Base-by-base conservation (phyloP, 2,797 vertebrate species). In the Parambassis ranga region DNA sequence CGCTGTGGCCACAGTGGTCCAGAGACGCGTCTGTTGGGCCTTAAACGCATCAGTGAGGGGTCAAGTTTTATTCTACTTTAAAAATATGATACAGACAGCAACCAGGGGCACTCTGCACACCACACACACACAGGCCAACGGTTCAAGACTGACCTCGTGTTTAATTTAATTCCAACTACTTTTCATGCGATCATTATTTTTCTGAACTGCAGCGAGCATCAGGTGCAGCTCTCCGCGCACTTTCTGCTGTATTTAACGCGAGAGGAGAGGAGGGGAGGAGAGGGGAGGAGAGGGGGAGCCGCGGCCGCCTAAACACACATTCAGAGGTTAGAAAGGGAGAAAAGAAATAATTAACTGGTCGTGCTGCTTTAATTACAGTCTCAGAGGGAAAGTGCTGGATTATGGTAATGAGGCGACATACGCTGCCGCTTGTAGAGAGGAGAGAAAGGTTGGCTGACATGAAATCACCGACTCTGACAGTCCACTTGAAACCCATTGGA, bases 291-390 rank as follows among this genome's bases (percentile, higher is more conserved):
- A 2, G 52, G 27, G 23, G 6, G 57, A 60, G 65, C 33, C 63
- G 60, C 64, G 56, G 67, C 67, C 67, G 70, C n/a, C 53, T 89
- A 89, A 92, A 93, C 91, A 88, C 92, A 47, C 77, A 74, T 42
- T 49, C 32, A 65, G 55, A 81, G 79, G 69, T 78, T 68, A 63
- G 66, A 65, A 86, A 84, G 86, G 85, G 87, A 91, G 90, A 84
- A 80, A 76, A 56, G 69, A 78, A 91, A 92, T 94, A 94, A 95
- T 94, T 89, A 94, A 92, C 92, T 91, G 91, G 71, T 91, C 91
- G 93, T 92, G 93, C 95, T 94, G 95, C 93, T 93, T 96, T 97
- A 96, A 98, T 98, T 91, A 95, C 93, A 93, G 94, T 95, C 94
- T 97, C 93, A 10, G 87, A 94, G 84, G 94, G 92, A 95, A 93